phyloP scores from a whole-genome alignment of 64 coral and sea anemone species.

The Stichodactyla mertensii region DNA sequence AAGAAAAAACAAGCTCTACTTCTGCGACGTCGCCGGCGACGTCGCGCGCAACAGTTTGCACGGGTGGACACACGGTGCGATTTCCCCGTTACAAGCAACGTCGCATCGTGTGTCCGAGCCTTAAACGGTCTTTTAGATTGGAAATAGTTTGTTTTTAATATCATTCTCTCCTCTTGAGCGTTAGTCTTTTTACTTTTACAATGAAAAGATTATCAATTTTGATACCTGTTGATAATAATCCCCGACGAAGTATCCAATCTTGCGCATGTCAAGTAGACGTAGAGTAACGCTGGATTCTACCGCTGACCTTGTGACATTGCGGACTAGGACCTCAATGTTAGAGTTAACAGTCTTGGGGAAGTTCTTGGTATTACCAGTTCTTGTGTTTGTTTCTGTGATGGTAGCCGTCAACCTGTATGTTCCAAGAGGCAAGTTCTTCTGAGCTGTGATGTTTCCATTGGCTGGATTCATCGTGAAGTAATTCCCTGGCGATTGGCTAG shows the following conservation, averaged over 20 bases:
- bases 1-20: no score
- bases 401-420: conserved; percentile 32
- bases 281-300: conserved; percentile 53
- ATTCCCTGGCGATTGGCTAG: conserved; percentile 26
- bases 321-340: conserved; percentile 38
- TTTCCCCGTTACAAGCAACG: no score
- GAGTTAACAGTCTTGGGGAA: conserved; percentile 45
- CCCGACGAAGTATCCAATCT: conserved; percentile 43
- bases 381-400: conserved; percentile 35
- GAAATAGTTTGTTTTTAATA: no score
- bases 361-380: conserved; percentile 8
- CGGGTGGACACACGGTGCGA: no score
- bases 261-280: conserved; percentile 48
- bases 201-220: neutral
- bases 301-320: conserved; percentile 25
- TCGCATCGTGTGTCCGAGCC: no score
- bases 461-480: conserved; percentile 51
- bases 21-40: no score
- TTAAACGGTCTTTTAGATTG: no score
- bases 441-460: conserved; percentile 55
- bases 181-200: neutral
- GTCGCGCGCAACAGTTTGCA: no score
- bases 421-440: conserved; percentile 36
- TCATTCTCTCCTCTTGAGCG: no score
- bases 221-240: conserved; percentile 56